Base-by-base conservation (phyloP, 2,113 vertebrate genomes). In the Salvator merianae region DNA sequence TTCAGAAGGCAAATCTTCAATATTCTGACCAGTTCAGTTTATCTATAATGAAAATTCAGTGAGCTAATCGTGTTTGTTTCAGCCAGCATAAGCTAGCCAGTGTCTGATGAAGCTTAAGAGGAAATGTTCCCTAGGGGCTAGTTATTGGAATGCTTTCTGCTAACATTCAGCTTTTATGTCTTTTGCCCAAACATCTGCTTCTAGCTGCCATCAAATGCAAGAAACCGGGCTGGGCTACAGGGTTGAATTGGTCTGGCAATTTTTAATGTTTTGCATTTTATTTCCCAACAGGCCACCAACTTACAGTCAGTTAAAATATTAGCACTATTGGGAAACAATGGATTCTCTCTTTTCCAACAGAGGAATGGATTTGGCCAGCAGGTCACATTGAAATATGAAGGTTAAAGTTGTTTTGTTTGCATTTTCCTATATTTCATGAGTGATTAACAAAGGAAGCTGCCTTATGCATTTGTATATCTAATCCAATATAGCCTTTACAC, bases 11-110 rank as follows among this genome's bases (percentile, higher is more conserved):
- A 90, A 85, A 0, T 3, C 47, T 83, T 55, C 73, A 79, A 82
- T 82, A 50, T 81, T 87, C 28, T 22, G 70, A 72, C 8, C 66
- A 77, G 12, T 40, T 43, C 13, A 75, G 14, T 50, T 36, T 18
- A 66, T 55, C 77, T 87, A 62, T 28, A 63, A 66, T 77, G 72
- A 85, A 82, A 87, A 87, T 55, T 89, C 69, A 73, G 63, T 47
- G 66, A 68, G 59, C 63, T 74, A 80, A 80, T 81, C 26, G 81
- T 72, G 55, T 65, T 81, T 5, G 72, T 90, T 84, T 85, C 82
- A 71, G 24, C 66, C n/a, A 7, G 68, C 71, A 81, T 24, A 90
- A 28, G 32, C 63, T 43, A 85, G 81, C 84, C 47, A 36, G 68
- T 1, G 63, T 88, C 16, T 76, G 87, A 53, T 75, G 62, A 36